Evolutionary conservation across 1,140 invertebrate species (phyloP).

Genomic region (Acromyrmex echinatior): DNA sequence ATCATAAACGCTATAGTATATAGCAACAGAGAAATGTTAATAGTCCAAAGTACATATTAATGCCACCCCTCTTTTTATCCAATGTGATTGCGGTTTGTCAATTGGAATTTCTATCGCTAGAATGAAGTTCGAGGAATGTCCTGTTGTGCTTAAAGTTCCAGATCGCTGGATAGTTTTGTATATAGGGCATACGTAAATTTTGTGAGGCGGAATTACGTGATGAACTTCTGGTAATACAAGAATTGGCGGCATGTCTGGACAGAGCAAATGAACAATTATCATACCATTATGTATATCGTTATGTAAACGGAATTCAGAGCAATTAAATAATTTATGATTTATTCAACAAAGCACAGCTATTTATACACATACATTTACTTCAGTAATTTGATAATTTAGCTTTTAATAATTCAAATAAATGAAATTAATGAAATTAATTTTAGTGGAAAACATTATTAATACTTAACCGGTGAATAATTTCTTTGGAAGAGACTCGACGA

Average conservation of each 20-base stretch:
- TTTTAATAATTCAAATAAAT: background rate
- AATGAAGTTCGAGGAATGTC: slow-evolving; percentile 94
- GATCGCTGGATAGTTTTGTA: slow-evolving; percentile 92
- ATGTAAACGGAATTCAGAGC: background rate
- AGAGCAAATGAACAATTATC: slow-evolving; percentile 22
- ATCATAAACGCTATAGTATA: background rate
- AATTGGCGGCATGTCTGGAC: slow-evolving; percentile 89
- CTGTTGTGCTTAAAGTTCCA: slow-evolving; percentile 92
- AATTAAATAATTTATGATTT: background rate
- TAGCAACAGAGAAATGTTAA: slow-evolving; percentile 80
- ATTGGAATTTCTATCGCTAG: slow-evolving; percentile 90
- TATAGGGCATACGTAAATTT: slow-evolving; percentile 90
- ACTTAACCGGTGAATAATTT: slow-evolving; percentile 88
- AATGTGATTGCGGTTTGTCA: slow-evolving; percentile 89
- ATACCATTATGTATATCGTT: background rate
- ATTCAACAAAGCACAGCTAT: background rate
- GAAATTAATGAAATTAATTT: background rate
- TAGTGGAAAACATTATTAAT: background rate
- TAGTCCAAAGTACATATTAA: slow-evolving; percentile 92
- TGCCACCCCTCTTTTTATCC: slow-evolving; percentile 93
- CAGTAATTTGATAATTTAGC: background rate
- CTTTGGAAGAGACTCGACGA: slow-evolving; percentile 89
- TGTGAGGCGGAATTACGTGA: slow-evolving; percentile 81
- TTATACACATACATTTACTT: background rate
- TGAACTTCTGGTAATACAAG: slow-evolving; percentile 88